Conservation (phyloP, 2,888 invertebrate genomes). For the Neoascia interrupta region DNA sequence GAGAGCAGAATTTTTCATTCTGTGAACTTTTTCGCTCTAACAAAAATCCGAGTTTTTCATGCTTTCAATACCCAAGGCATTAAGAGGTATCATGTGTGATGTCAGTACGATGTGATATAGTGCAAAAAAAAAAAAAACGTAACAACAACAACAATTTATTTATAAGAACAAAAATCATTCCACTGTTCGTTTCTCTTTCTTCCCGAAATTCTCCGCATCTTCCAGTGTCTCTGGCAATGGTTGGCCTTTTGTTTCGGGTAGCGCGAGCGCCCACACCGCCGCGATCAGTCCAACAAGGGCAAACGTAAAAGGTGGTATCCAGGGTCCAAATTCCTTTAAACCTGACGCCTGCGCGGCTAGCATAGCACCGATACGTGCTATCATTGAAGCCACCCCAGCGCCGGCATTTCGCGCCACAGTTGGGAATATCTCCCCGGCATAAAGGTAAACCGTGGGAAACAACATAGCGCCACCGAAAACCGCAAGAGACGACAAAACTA, state of each 20-base stretch:
- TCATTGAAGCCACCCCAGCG: slow-evolving; percentile 91
- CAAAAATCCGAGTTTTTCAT: too few relatives aligned
- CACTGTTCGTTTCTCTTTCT: slow-evolving; percentile 71
- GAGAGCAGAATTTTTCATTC: too few relatives aligned
- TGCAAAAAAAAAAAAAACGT: too few relatives aligned
- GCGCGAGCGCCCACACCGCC: slow-evolving; percentile 83
- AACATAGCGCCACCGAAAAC: slow-evolving; percentile 90
- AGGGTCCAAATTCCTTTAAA: slow-evolving; percentile 75
- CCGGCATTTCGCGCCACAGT: slow-evolving; percentile 93
- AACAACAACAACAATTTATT: too few relatives aligned
- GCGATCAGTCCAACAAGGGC: slow-evolving; percentile 86
- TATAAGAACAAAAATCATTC: too few relatives aligned
- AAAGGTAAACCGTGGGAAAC: slow-evolving; percentile 92
- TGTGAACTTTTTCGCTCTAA: too few relatives aligned
- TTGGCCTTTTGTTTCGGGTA: slow-evolving; percentile 82
- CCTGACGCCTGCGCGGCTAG: slow-evolving; percentile 88
- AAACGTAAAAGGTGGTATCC: slow-evolving; percentile 88
- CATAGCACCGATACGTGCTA: slow-evolving; percentile 92
- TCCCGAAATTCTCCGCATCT: slow-evolving; percentile 86
- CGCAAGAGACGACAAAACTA: slow-evolving; percentile 86
- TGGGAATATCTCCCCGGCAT: slow-evolving; percentile 93
- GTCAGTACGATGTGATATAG: too few relatives aligned
- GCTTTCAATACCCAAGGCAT: too few relatives aligned
- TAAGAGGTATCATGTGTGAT: too few relatives aligned
- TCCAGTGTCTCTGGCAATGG: slow-evolving; percentile 89